Base-by-base conservation (phyloP, 2,888 invertebrate genomes). In the Dexiosoma caninum region DNA sequence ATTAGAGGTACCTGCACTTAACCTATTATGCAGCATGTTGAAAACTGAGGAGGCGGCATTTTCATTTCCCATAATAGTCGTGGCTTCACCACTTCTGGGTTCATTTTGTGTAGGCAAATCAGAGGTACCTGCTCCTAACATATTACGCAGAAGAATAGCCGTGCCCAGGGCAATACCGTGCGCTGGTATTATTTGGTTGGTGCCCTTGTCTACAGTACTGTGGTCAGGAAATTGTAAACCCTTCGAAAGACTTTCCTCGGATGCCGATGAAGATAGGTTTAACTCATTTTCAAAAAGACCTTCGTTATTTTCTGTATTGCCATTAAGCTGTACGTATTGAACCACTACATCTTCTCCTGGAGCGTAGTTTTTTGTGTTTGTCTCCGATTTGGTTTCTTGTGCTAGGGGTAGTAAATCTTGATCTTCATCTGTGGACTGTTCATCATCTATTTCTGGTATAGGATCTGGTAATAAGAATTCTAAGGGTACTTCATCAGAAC, bases 371-470 rank as follows among this genome's bases (percentile, higher is more conserved):
- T 67, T 64, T 35, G 82, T 60, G 8, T 80, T 80, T 57, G 82
- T 70, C 6, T 76, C 80, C 10, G 70, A 71, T 10, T 23, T 83
- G 1, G 57, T 55, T 1, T 16, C 16, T 12, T 46, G 42, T 7
- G 55, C 59, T 0, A 85, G 59, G 1, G 87, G 87, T 21, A 86
- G 81, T 55, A 87, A 77, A 23, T 87, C 86, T 55, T 89, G 87
- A 32, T 85, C 85, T 9, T 86, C 86, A 53, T 88, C 87, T 10
- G 89, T 88, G 19, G 89, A 89, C 74, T 87, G 85, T 80, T 90
- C 90, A 85, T 90, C 90, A 85, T 90, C 88, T 12, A 90, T 88
- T 85, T 90, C 90, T 5, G 90, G 90, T 85, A 90, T 89, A 2
- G 86, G 83, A 78, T 90, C 90, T 35, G 88, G 88, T 83, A 90